These are phyloP conservation scores for Pentamera pediparva DNA, from an alignment of 53 echinoderm and acorn worm genomes.

Conservation along the genomic window DNA sequence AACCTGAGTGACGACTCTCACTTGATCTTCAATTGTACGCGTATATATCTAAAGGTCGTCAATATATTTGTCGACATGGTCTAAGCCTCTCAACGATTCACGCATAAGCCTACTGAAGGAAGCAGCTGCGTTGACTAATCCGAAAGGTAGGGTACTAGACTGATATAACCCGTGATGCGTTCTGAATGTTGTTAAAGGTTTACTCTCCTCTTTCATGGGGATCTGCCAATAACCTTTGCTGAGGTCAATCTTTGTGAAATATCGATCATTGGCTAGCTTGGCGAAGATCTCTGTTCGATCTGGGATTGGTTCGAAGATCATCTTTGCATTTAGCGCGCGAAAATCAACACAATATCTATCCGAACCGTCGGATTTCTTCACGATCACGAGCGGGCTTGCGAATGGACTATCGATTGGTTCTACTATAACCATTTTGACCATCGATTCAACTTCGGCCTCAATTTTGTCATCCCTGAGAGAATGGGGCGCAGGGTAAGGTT, in stretches of 20 bases:
- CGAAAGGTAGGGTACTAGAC: conserved; percentile 57
- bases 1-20: too few species aligned
- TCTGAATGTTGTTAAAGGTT: conserved; percentile 45
- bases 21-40: too few species aligned
- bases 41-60: conserved; percentile 47
- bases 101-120: conserved; percentile 54
- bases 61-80: too few species aligned
- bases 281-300: conserved; percentile 37
- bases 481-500: conserved; percentile 47
- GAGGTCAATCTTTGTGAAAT: conserved; percentile 38
- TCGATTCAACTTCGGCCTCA: conserved; percentile 23
- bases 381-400: background rate
- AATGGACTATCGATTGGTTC: background rate
- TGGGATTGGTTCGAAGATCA: background rate
- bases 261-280: conserved; percentile 12
- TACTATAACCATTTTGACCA: conserved; percentile 38
- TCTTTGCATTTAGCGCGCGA: background rate
- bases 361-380: background rate
- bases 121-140: conserved; percentile 57
- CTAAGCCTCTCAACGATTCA: conserved; percentile 28
- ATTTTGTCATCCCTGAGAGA: conserved; percentile 37
- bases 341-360: background rate
- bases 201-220: conserved; percentile 36
- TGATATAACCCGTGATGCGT: conserved; percentile 47
- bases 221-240: conserved; percentile 60